Evolutionary conservation across 2,113 vertebrate genomes (phyloP), one percentile per base, ranked within the genome.

Genomic region (Ramphastos sulfuratus): DNA sequence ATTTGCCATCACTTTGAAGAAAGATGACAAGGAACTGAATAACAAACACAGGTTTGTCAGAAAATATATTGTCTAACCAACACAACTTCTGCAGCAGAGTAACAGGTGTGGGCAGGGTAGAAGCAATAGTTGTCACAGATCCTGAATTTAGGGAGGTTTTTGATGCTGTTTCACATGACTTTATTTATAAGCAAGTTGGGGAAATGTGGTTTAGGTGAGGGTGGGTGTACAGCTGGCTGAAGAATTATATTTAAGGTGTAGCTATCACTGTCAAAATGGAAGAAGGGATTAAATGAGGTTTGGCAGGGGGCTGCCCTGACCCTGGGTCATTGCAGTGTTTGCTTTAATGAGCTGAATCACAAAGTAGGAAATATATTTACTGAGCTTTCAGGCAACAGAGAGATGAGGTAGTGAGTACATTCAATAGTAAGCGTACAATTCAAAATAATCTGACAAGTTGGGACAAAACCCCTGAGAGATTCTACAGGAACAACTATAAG

Each of bases 41-140:
- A 71, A 55, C 33, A 61, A 80, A 61, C 56, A 39, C 4, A 25
- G 65, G n/a, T 28, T 56, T 71, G n/a, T 35, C 73, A 71, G 79
- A n/a, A 60, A 7, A 72, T 66, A 46, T 20, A 27, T 2, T 59
- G 37, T 67, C 48, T 20, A 1, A n/a, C 37, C 31, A 46, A 5
- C 31, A 42, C 83, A 55, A 4, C 42, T 56, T 60, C 9, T 56
- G 0, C 0, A 0, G 9, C n/a, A 35, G 35, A 2, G 7, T 18
- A 70, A 30, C 23, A n/a, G 50, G 27, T 12, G 23, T 10, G 63
- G 73, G 16, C 48, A 54, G 74, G 82, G 63, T 35, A 56, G 78
- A 23, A 82, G 89, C 78, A 16, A 5, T 13, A 2, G 2, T 28
- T 48, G 61, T 9, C 1, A 0, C 2, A 0, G 2, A 17, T 12